Evolutionary conservation across 2,888 invertebrate genomes (phyloP).

Genomic region (Pristionchus arcanus): DNA sequence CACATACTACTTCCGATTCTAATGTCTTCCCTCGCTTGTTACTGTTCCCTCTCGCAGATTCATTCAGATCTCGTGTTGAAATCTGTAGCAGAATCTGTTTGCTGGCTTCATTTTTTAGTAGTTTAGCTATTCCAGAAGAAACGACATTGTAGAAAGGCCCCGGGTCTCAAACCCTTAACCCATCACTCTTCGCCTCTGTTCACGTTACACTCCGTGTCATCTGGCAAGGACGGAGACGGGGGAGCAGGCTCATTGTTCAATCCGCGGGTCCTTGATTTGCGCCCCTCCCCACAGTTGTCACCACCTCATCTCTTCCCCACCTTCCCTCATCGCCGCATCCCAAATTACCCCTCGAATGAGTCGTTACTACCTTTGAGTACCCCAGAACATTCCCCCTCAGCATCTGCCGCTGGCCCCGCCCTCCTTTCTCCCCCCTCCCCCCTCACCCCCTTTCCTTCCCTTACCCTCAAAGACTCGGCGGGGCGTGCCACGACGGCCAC

Average conservation of each 20-base stretch:
- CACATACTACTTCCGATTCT: no score
- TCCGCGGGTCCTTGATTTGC: not conserved
- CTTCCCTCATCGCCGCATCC: not conserved
- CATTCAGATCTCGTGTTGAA: no score
- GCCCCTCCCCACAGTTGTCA: slow-evolving; percentile 8
- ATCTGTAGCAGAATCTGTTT: not conserved
- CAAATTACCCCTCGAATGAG: not conserved
- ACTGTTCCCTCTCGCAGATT: no score
- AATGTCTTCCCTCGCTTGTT: no score
- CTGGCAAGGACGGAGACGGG: not conserved
- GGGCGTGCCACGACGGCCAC: no score
- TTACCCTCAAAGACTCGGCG: not conserved
- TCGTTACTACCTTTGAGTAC: slow-evolving; percentile 19
- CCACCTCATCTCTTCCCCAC: not conserved
- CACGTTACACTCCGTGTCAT: slow-evolving; percentile 1
- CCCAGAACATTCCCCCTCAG: slow-evolving; percentile 33
- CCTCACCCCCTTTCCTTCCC: slow-evolving; percentile 42
- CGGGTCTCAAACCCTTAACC: not conserved
- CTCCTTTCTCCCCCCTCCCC: slow-evolving; percentile 56
- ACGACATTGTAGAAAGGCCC: not conserved
- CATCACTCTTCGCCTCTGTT: slow-evolving; percentile 35
- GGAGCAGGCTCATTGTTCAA: not conserved
- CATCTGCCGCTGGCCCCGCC: slow-evolving; percentile 55
- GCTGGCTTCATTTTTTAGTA: no score
- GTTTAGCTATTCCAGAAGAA: no score